Evolutionary conservation across 1,140 invertebrate species (phyloP), one percentile per base, ranked within the genome.

Genomic region (Leptestheria dahalacensis): DNA sequence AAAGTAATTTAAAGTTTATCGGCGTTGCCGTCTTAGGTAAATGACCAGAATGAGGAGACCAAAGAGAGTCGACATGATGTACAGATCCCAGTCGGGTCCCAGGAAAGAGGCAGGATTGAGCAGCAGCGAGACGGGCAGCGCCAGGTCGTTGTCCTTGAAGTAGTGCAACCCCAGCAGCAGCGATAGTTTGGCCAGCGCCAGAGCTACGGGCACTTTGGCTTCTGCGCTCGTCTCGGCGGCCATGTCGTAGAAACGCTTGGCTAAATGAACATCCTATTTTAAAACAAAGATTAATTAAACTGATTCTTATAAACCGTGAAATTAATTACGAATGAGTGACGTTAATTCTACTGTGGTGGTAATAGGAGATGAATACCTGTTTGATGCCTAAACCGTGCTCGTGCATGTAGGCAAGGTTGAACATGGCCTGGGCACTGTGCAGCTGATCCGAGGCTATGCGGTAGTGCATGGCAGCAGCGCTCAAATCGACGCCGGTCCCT

Each of bases 361-460:
- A n/a, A 18, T 33, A 61, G 12, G n/a, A 63, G 52, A 57, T 24
- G 51, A 47, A 60, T 70, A 82, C 81, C 73, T 81, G 78, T 69
- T 82, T 77, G 72, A 97, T 83, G 3, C 96, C 96, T 21, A 97
- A 77, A 0, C 96, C 96, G 67, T 90, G 86, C 74, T 99, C 95
- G 72, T 99, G 94, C 96, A 99, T 99, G 70, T 98, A 99, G 2
- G 91, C 96, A 48, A 99, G 78, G 75, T 99, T 99, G 69, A 99
- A 99, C 84, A 97, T 95, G 4, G 97, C 96, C 70, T 99, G 96
- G 0, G 96, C 89, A 74, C 93, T 97, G 67, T 91, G 85, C 65
- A 97, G 90, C 64, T 92, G 86, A 61, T 98, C 95, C 1, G 91
- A 92, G 0, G 96, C 96, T 58, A 90, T 79, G 64, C 92, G 81